Evolutionary conservation across 1,140 invertebrate species (phyloP).

Genomic region (Venustaconcha ellipsiformis): DNA sequence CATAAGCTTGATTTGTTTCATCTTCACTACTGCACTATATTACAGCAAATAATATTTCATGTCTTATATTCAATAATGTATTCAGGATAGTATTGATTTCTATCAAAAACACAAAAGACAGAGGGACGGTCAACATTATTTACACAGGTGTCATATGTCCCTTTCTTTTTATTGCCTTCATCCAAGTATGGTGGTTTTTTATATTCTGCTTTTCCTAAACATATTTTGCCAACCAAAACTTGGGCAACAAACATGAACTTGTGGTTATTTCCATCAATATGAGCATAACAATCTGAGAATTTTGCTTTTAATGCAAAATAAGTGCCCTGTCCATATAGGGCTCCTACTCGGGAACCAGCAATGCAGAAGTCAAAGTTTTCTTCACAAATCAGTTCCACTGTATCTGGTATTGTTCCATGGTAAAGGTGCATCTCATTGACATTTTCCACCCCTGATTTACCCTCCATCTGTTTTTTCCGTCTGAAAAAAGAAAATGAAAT

Average conservation of each 20-base stretch:
- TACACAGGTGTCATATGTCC: constrained; percentile 51
- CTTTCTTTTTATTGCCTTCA: background rate
- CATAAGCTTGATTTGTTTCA: no score
- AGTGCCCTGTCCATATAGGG: constrained; percentile 41
- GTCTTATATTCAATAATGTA: constrained; percentile 52
- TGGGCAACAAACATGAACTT: constrained; percentile 46
- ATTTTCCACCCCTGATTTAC: constrained; percentile 16
- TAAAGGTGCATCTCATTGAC: constrained; percentile 38
- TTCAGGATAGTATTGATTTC: constrained; percentile 57
- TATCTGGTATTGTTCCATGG: constrained; percentile 39
- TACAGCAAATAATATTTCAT: background rate
- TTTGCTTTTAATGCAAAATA: constrained; percentile 53
- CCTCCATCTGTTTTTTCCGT: constrained; percentile 32
- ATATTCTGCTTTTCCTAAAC: constrained; percentile 35
- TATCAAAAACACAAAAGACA: constrained; percentile 55
- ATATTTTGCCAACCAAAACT: constrained; percentile 50
- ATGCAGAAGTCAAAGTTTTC: constrained; percentile 46
- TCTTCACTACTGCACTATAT: no score
- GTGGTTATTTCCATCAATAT: constrained; percentile 23
- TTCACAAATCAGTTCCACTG: constrained; percentile 30
- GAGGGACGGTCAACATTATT: constrained; percentile 40
- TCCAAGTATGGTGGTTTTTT: constrained; percentile 43
- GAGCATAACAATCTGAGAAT: constrained; percentile 43
- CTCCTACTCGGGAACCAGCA: constrained; percentile 25
- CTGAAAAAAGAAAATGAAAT: constrained; percentile 19